These are phyloP conservation scores for Apis cerana DNA, from an alignment of 1,140 invertebrate species.

Conservation along the genomic window DNA sequence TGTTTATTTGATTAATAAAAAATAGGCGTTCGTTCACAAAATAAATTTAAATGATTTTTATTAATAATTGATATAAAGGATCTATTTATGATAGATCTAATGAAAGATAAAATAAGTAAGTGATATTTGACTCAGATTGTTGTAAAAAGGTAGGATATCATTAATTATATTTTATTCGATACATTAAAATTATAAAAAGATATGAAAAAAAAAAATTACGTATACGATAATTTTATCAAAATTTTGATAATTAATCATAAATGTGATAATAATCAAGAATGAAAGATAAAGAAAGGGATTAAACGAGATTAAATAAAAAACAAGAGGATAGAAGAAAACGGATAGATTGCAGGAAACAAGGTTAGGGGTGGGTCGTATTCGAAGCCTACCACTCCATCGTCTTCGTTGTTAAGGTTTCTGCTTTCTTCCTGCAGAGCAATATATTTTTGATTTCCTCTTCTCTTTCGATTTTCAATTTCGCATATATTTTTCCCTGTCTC, in stretches of 20 bases:
- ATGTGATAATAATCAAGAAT: background rate
- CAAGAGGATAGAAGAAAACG: background rate
- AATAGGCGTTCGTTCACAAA: no score
- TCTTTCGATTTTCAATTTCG: constrained; percentile 1
- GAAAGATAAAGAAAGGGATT: background rate
- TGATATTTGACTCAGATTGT: no score
- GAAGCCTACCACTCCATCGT: constrained; percentile 51
- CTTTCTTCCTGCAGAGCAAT: constrained; percentile 3
- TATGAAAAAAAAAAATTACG: background rate
- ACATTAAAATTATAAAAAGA: background rate
- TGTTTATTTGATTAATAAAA: no score
- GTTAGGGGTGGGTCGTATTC: constrained; percentile 14
- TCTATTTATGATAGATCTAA: background rate
- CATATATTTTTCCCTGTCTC: background rate
- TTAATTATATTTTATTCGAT: no score
- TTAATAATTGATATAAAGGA: background rate
- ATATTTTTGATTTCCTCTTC: constrained; percentile 7
- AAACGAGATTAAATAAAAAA: background rate
- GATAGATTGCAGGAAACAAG: constrained; percentile 2
- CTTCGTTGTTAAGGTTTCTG: constrained; percentile 29
- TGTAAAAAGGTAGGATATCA: background rate
- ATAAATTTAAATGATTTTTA: background rate
- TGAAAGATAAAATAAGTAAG: background rate
- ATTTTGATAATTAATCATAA: background rate
- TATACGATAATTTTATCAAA: background rate